Evolutionary conservation across 2,113 vertebrate genomes (phyloP), one percentile per base, ranked within the genome.

Genomic region (Megalops atlanticus): DNA sequence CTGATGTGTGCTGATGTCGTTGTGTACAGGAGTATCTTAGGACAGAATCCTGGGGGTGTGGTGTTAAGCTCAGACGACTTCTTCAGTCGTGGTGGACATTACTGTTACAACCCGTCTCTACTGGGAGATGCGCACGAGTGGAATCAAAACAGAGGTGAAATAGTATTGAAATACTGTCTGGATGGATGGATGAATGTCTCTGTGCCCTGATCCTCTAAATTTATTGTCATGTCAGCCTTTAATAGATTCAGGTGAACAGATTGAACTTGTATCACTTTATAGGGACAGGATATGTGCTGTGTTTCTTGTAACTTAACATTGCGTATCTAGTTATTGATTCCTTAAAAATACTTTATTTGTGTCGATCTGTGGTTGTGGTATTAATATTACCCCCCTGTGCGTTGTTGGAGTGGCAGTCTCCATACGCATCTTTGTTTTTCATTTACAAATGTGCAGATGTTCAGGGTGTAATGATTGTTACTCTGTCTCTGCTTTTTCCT

Each of bases 61-160:
- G 92, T 93, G 86, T 94, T 99, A 83, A 96, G 95, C 89, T 98
- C 97, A 52, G 98, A 99, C 84, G 95, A 98, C 86, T 99, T 95
- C 88, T 99, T 99, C 88, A 89, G 45, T 83, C 92, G 86, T 74
- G 82, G 93, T 76, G 96, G 96, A 87, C 84, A 89, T 18, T 99
- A 98, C 89, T 87, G 85, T 52, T 99, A 92, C 92, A 91, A 97
- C 88, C 88, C 93, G 0, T 45, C 84, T 80, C 89, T 86, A 64
- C 91, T 99, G 83, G 94, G 90, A 81, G 94, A 98, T 85, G 97
- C 98, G 38, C 98, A 99, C 82, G 95, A 96, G 18, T 99, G 98
- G 98, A 99, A 97, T 88, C 95, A 96, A 81, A 93, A 93, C 80
- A 92, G 94, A 96, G 97, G 97, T 64, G n/a, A 31, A 5, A 15